Percentiles rank a stretch among this genome's conserved stretches.
Evolutionary conservation across 2,888 invertebrate species (phyloP).

Genomic region (Galerucella pusilla): DNA sequence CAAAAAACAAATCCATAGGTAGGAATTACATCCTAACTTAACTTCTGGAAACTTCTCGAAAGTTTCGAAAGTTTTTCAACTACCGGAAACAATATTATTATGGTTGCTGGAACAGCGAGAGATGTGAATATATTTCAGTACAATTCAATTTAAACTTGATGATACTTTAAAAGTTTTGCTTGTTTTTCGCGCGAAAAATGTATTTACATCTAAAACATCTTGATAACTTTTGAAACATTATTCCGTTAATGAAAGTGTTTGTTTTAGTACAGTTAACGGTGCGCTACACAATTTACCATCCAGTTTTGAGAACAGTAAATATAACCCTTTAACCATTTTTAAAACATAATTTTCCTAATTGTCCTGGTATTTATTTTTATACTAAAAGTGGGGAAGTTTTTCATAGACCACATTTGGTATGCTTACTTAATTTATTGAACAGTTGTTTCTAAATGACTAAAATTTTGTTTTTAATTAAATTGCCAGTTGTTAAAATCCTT

Average conservation of each 20-base stretch:
- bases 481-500: too few relatives aligned
- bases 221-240: conserved; percentile 39
- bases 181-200: conserved; percentile 44
- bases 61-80: conserved; percentile 39
- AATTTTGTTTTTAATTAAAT: conserved; percentile 1
- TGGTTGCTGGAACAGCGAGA: conserved; percentile 43
- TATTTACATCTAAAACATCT: conserved; percentile 38
- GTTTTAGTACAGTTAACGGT: not conserved
- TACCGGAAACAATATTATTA: conserved; percentile 41
- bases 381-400: conserved; percentile 42
- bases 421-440: not conserved
- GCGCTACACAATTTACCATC: conserved; percentile 29
- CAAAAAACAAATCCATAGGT: conserved; percentile 42
- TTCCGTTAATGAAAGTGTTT: conserved; percentile 42
- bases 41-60: conserved; percentile 31
- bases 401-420: conserved; percentile 42
- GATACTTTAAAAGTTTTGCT: conserved; percentile 45
- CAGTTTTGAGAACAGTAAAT: conserved; percentile 32
- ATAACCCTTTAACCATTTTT: conserved; percentile 36
- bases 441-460: not conserved
- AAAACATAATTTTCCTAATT: conserved; percentile 6
- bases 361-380: conserved; percentile 13
- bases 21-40: conserved; percentile 40
- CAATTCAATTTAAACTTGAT: conserved; percentile 47
- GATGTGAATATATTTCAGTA: conserved; percentile 46